phyloP scores from a whole-genome alignment of 2,797 vertebrate species.

The Streptopelia turtur region DNA sequence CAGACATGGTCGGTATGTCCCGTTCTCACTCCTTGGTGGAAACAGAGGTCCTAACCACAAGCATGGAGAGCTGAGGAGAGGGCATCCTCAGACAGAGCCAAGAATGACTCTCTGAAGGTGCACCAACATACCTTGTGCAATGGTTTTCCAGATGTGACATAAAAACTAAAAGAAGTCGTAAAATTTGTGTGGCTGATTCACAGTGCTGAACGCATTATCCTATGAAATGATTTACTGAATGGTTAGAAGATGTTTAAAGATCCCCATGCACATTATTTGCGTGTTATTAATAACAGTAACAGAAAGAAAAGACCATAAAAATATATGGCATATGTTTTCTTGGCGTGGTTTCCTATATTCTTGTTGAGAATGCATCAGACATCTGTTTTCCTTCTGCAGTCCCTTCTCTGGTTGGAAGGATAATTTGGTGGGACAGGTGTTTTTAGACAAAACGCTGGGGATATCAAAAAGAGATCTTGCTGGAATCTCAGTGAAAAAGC shows the following conservation, averaged over 20 bases:
- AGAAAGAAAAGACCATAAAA: neutral
- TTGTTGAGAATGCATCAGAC: neutral
- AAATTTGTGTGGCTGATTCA: neutral
- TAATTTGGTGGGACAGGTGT: slow-evolving; percentile 18
- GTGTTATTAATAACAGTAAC: neutral
- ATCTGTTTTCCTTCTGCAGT: neutral
- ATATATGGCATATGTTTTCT: neutral
- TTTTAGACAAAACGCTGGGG: neutral
- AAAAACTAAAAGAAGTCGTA: neutral
- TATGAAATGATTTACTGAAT: neutral
- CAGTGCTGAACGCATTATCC: neutral
- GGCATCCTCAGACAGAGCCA: neutral
- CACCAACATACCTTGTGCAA: neutral
- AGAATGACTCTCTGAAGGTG: neutral
- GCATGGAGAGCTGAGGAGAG: neutral
- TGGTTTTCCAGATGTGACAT: slow-evolving; percentile 18
- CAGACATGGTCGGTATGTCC: neutral
- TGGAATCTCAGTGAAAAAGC: neutral
- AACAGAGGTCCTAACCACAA: neutral
- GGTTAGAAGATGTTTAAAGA: slow-evolving; percentile 27
- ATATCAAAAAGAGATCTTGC: neutral
- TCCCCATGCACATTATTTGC: neutral
- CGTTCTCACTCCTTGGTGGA: neutral
- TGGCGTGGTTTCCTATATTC: neutral
- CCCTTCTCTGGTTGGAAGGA: neutral